phyloP scores from a whole-genome alignment of 2,888 invertebrate genomes.

The Limnephilus marmoratus region DNA sequence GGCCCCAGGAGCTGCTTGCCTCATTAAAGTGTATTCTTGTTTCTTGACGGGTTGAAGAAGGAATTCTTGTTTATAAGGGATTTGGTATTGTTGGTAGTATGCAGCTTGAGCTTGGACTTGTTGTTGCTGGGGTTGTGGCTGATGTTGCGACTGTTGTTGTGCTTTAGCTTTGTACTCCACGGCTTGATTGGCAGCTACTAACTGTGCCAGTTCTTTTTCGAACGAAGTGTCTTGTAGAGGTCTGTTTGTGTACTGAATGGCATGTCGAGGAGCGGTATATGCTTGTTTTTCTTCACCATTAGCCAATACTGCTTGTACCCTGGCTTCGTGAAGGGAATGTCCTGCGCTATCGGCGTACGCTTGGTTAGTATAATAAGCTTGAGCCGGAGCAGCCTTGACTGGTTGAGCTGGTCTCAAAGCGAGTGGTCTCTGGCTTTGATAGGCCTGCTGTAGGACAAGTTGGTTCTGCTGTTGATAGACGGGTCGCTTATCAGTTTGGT shows the following conservation, averaged over 20 bases:
- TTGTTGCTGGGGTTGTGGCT: not conserved
- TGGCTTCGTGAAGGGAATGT: slow-evolving; percentile 63
- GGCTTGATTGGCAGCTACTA: slow-evolving; percentile 64
- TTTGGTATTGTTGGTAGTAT: slow-evolving; percentile 20
- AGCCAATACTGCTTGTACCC: slow-evolving; percentile 64
- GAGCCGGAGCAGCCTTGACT: slow-evolving; percentile 57
- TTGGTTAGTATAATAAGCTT: slow-evolving; percentile 60
- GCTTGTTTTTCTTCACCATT: slow-evolving; percentile 60
- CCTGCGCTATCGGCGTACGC: slow-evolving; percentile 55
- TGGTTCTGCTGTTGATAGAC: slow-evolving; percentile 49
- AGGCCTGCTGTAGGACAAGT: slow-evolving; percentile 48
- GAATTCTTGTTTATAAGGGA: slow-evolving; percentile 40
- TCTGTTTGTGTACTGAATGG: slow-evolving; percentile 53
- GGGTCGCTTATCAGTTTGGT: slow-evolving; percentile 59
- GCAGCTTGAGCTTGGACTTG: slow-evolving; percentile 13
- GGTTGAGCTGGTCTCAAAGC: slow-evolving; percentile 59
- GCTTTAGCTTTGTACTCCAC: slow-evolving; percentile 61
- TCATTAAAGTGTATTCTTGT: slow-evolving; percentile 54
- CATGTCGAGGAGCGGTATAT: slow-evolving; percentile 23
- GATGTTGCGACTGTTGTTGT: slow-evolving; percentile 47
- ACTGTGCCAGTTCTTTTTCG: slow-evolving; percentile 64
- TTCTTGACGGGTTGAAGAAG: slow-evolving; percentile 47
- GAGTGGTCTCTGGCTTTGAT: slow-evolving; percentile 56
- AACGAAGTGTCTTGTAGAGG: slow-evolving; percentile 63
- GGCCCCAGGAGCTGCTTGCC: slow-evolving; percentile 36